A percentile compares a stretch with the other conserved stretches of the same genome.
Evolutionary conservation across 2,113 vertebrate genomes (phyloP).

Genomic region (Alouatta palliata): DNA sequence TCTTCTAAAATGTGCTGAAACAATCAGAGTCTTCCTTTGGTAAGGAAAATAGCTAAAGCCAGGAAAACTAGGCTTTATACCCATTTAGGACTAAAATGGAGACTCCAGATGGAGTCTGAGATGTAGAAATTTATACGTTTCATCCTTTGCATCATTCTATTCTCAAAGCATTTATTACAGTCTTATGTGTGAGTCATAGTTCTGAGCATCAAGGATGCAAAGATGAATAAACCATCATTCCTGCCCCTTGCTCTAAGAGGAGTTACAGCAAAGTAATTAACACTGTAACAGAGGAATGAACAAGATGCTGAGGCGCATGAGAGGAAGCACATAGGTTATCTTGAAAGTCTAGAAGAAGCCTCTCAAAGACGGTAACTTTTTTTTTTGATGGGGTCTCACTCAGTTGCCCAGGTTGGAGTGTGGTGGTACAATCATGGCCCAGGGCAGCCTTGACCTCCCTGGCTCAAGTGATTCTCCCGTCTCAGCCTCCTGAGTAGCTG

Average conservation of each 20-base stretch:
- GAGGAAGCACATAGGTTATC: background rate
- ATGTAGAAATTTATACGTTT: background rate
- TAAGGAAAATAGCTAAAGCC: background rate
- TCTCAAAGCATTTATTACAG: constrained; percentile 2
- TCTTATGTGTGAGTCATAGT: background rate
- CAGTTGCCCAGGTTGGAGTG: no score
- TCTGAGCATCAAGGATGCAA: background rate
- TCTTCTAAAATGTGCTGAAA: background rate
- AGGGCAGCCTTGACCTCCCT: no score
- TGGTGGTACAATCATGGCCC: no score
- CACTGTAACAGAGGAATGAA: background rate
- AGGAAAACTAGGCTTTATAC: background rate
- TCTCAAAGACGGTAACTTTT: background rate
- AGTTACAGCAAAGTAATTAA: background rate
- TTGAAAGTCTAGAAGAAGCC: background rate
- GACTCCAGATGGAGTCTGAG: background rate
- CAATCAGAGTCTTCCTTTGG: background rate
- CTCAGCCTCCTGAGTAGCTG: no score
- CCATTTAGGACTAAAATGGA: background rate
- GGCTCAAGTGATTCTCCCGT: no score
- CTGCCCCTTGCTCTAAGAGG: background rate
- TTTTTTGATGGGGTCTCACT: no score
- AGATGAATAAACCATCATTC: background rate
- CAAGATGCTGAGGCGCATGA: background rate
- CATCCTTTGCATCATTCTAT: background rate